Base-by-base conservation (phyloP, 2,113 vertebrate species). In the Rafetus swinhoei region DNA sequence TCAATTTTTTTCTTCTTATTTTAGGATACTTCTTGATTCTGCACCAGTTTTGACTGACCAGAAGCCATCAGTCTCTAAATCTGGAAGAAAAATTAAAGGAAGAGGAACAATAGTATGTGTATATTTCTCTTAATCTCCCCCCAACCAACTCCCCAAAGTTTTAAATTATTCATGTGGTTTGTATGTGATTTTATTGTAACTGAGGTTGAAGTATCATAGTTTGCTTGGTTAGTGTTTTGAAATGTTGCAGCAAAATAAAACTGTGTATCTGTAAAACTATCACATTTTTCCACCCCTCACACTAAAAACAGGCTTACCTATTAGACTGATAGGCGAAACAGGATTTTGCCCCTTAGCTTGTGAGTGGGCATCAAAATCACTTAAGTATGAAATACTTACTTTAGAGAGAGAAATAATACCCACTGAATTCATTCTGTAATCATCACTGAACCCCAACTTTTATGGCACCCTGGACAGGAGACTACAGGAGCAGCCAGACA, bases 31-130 rank as follows among this genome's bases (percentile, higher is more conserved):
- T 79, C 98, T 98, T 87, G 98, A 99, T 95, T 96, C 97, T 69
- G 32, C 95, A 0, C 94, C 98, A 59, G 89, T 97, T 93, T 90
- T 97, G 85, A 91, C 81, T 95, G 99, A 99, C 76, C 98, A 98
- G 90, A 99, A 99, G 96, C 99, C 99, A 95, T 98, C 98, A 7
- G 98, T 99, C 52, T 99, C 99, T 29, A 99, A 99, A 97, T 99
- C 99, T 45, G 99, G 99, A 94, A 98, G 99, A 85, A 99, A 99
- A 97, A 99, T 99, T 93, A 99, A 98, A 98, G 99, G 99, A 97
- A 98, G 99, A 92, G 99, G 99, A 95, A 99, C 99, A 85, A 99
- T 99, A 98, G 99, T 99, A 98, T 50, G 98, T 97, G 86, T 93
- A 82, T 91, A 90, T 60, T 59, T 57, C 62, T 85, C 65, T 94